phyloP scores from a whole-genome alignment of 2,113 vertebrate genomes.

The Pangasianodon hypophthalmus region DNA sequence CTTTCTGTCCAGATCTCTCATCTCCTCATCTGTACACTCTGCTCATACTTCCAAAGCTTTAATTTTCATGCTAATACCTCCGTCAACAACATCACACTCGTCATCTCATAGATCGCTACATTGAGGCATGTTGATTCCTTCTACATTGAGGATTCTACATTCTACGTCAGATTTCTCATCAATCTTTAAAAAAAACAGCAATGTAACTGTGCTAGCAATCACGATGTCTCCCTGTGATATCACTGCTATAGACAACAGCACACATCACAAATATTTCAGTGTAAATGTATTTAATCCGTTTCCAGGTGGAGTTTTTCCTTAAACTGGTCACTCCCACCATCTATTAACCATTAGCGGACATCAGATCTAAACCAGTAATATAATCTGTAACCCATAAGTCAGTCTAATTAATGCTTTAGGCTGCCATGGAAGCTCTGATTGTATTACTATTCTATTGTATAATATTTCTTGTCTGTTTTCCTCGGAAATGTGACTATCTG shows the following conservation, averaged over 20 bases:
- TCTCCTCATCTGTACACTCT: not conserved
- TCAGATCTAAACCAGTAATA: not conserved
- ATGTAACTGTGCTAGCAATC: not conserved
- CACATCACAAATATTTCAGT: not conserved
- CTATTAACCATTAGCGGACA: not conserved
- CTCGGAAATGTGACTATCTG: not conserved
- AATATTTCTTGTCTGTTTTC: not conserved
- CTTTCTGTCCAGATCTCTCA: not conserved
- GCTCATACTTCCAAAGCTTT: not conserved
- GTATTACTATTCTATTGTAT: not conserved
- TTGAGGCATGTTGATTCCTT: not conserved
- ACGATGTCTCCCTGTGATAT: not conserved
- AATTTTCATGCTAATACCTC: not conserved
- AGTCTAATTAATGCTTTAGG: not conserved
- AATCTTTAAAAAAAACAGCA: not conserved
- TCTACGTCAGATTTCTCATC: not conserved
- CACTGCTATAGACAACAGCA: not conserved
- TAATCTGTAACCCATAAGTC: not conserved
- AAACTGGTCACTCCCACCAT: not conserved
- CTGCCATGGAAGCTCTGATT: not conserved
- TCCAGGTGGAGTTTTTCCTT: not conserved
- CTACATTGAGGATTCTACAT: not conserved
- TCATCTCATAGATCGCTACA: not conserved
- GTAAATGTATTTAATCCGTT: not conserved
- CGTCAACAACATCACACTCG: not conserved